Percentiles rank a stretch among this genome's conserved stretches.
These are phyloP conservation scores for Phthorimaea operculella DNA, from an alignment of 1,140 invertebrate genomes.

Conservation along the genomic window DNA sequence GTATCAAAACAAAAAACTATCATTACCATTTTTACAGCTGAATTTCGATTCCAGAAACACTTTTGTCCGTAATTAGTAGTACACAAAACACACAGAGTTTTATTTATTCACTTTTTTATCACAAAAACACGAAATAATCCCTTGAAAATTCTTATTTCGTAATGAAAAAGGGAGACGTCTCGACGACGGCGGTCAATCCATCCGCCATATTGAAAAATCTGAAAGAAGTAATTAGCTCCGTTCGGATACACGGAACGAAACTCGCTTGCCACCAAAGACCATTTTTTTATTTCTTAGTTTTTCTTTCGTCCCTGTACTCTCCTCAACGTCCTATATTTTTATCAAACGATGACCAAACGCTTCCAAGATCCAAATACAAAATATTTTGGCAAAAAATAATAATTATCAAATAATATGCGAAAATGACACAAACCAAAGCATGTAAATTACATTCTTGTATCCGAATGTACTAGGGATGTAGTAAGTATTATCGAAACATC, in stretches of 20 bases:
- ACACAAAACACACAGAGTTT: conserved; percentile 16
- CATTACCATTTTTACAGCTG: conserved; percentile 62
- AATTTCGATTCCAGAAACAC: conserved; percentile 30
- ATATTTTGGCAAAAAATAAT: no score
- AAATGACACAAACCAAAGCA: no score
- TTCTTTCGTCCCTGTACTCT: no score
- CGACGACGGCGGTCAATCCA: conserved; percentile 61
- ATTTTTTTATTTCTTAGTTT: no score
- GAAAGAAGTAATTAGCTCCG: conserved; percentile 4
- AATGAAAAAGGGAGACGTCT: conserved; percentile 54
- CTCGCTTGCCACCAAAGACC: no score
- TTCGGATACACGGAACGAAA: conserved; percentile 24
- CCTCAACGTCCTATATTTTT: no score
- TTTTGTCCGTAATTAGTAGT: conserved; percentile 16
- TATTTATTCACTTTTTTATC: conserved; percentile 25
- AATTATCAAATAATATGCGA: no score
- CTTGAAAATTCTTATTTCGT: conserved; percentile 32
- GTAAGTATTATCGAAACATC: no score
- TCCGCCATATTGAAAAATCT: conserved; percentile 66
- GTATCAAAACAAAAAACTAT: conserved; percentile 69
- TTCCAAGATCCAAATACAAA: no score
- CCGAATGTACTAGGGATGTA: no score
- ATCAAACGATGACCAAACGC: no score
- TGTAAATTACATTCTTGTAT: no score
- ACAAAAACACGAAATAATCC: conserved; percentile 31